These are phyloP conservation scores for Acanthurus tractus DNA, from an alignment of 2,797 vertebrate genomes.

Conservation along the genomic window DNA sequence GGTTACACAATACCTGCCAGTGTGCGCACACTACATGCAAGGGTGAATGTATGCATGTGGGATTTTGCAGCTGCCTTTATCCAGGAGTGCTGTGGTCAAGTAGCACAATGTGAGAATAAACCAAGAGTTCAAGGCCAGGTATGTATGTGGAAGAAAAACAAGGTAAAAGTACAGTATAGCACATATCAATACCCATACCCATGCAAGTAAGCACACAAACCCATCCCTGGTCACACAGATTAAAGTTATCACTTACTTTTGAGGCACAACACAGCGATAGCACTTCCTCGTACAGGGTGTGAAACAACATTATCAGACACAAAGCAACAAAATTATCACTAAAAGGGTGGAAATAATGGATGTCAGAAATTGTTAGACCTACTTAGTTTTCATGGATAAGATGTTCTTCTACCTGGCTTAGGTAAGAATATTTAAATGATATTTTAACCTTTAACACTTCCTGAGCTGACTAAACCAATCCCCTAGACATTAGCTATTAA, in stretches of 20 bases:
- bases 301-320: constrained; percentile 17
- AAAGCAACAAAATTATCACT: constrained; percentile 19
- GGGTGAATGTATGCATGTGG: constrained; percentile 17
- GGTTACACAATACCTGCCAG: constrained; percentile 19
- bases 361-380: background rate
- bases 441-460: background rate
- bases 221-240: background rate
- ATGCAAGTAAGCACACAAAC: background rate
- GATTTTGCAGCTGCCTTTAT: constrained; percentile 38
- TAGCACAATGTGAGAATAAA: background rate
- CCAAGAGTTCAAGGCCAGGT: background rate
- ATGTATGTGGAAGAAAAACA: background rate
- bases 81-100: constrained; percentile 9
- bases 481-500: background rate
- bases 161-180: constrained; percentile 2
- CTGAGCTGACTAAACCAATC: background rate
- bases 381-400: background rate
- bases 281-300: constrained; percentile 39
- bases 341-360: background rate
- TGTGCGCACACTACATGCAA: constrained; percentile 32
- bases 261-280: constrained; percentile 24
- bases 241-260: constrained; percentile 15
- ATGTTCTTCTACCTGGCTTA: background rate
- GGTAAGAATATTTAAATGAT: background rate
- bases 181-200: background rate